phyloP scores from a whole-genome alignment of 2,797 vertebrate genomes.

The Otolemur crassicaudatus region DNA sequence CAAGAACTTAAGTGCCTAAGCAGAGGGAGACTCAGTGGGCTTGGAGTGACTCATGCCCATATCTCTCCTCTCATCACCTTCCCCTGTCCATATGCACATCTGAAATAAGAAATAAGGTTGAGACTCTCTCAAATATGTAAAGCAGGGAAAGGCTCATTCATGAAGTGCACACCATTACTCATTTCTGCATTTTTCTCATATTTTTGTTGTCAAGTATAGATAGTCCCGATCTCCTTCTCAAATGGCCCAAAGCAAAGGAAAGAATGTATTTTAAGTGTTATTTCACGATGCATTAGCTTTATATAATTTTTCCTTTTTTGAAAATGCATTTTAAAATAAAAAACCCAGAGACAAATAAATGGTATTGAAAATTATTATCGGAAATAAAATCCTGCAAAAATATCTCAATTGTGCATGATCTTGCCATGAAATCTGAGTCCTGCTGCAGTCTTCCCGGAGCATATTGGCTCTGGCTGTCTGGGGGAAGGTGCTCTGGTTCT shows the following conservation, averaged over 20 bases:
- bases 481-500: constrained; percentile 62
- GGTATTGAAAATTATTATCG: constrained; percentile 68
- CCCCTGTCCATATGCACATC: not conserved
- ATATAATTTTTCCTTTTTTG: constrained; percentile 52
- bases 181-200: constrained; percentile 49
- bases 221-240: constrained; percentile 47
- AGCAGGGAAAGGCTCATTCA: constrained; percentile 56
- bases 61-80: rapidly evolving
- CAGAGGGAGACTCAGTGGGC: not conserved
- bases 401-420: constrained; percentile 51
- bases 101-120: not conserved
- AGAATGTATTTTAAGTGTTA: constrained; percentile 51
- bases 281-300: constrained; percentile 43
- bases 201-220: constrained; percentile 66
- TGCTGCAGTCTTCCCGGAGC: constrained; percentile 62
- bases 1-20: not conserved
- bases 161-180: constrained; percentile 27
- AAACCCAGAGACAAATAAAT: constrained; percentile 62
- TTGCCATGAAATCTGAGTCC: constrained; percentile 67
- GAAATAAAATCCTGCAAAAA: constrained; percentile 64
- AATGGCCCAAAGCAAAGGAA: constrained; percentile 48
- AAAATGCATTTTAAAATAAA: not conserved
- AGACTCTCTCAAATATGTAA: constrained; percentile 18
- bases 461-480: constrained; percentile 74
- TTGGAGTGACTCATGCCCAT: not conserved